phyloP scores from a whole-genome alignment of 2,113 vertebrate species.

The Spea multiplicata region DNA sequence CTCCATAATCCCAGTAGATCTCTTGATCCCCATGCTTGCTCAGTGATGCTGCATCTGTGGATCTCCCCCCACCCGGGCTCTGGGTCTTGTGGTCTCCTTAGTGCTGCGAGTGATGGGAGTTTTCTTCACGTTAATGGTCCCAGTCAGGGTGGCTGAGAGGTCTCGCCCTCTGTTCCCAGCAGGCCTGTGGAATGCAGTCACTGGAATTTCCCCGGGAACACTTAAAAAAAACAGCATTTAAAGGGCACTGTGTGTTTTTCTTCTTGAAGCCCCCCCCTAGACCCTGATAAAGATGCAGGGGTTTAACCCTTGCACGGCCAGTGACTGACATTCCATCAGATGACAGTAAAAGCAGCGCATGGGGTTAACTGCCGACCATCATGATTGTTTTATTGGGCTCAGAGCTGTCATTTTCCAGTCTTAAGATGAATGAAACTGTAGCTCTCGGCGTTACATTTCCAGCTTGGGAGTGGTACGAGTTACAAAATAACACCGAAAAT shows the following conservation, averaged over 20 bases:
- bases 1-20: no score
- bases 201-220: conserved; percentile 1
- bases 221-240: conserved; percentile 1
- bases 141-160: conserved; percentile 6
- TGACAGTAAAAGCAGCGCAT: not conserved
- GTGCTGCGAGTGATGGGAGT: not conserved
- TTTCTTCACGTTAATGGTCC: not conserved
- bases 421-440: not conserved
- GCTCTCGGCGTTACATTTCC: not conserved
- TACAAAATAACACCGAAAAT: conserved; percentile 2
- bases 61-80: no score
- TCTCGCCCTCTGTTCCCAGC: conserved; percentile 13
- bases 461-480: not conserved
- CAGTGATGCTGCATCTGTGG: no score
- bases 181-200: conserved; percentile 34
- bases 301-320: not conserved
- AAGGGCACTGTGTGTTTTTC: not conserved
- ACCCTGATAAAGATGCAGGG: not conserved
- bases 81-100: no score
- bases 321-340: not conserved
- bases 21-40: not conserved
- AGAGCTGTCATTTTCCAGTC: not conserved
- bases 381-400: not conserved
- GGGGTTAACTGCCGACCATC: not conserved
- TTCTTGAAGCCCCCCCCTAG: not conserved